A percentile compares a stretch with the other conserved stretches of the same genome.
Evolutionary conservation across 2,888 invertebrate species (phyloP).

Genomic region (Patella depressa): DNA sequence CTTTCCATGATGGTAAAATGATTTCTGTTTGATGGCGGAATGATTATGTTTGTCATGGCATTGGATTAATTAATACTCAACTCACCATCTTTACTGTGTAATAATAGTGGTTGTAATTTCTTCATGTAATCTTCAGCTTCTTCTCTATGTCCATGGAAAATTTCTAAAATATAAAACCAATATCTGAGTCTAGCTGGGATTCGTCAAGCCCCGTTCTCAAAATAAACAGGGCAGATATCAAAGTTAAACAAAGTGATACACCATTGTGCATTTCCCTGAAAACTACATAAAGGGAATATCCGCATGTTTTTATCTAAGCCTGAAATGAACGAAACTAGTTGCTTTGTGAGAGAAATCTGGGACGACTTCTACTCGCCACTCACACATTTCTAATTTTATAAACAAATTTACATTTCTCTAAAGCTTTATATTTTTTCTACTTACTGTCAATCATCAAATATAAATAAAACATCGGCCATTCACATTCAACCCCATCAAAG

Average conservation of each 20-base stretch:
- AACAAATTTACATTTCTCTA: too few relatives aligned
- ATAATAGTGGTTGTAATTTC: conserved; percentile 84
- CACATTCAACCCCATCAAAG: conserved; percentile 96
- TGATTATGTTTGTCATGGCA: neutral
- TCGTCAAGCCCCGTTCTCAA: too few relatives aligned
- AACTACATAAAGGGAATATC: too few relatives aligned
- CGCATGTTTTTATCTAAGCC: too few relatives aligned
- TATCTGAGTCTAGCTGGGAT: too few relatives aligned
- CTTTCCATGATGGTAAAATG: too few relatives aligned
- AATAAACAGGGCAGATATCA: neutral
- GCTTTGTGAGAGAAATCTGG: too few relatives aligned
- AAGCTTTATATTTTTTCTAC: conserved; percentile 31
- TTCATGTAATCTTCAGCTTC: conserved; percentile 94
- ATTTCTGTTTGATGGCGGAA: neutral
- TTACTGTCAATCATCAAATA: conserved; percentile 95
- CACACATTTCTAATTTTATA: too few relatives aligned
- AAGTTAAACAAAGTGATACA: too few relatives aligned
- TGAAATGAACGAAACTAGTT: too few relatives aligned
- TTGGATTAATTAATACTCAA: neutral
- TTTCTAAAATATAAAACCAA: conserved; percentile 48
- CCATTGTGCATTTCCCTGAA: too few relatives aligned
- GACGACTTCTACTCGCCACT: too few relatives aligned
- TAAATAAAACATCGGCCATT: conserved; percentile 97
- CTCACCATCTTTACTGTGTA: conserved; percentile 72
- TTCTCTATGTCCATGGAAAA: conserved; percentile 79